Evolutionary conservation across 2,797 vertebrate genomes (phyloP), one percentile per base, ranked within the genome.

Genomic region (Triplophysa bombifrons): DNA sequence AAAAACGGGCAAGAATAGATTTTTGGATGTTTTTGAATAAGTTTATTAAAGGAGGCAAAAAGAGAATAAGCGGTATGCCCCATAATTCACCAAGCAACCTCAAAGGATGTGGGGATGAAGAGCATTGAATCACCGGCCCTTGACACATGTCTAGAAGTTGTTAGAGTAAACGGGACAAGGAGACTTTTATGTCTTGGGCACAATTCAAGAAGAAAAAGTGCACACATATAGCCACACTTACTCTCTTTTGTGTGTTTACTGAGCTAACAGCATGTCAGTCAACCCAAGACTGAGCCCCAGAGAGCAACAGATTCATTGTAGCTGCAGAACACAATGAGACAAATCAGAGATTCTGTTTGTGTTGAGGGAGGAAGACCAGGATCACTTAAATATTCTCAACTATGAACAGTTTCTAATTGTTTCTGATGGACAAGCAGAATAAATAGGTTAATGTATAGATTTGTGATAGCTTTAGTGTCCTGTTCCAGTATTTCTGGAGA

Each of bases 311-410:
- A 90, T 85, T 84, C 88, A 91, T 80, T 85, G 10, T 41, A 41
- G 91, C 88, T 87, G 88, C 20, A 68, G 69, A 78, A 76, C 48
- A 9, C 72, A 48, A 27, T 19, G 88, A 88, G 93, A 93, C 94
- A 92, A 92, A 75, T 74, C 13, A 48, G 84, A 72, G 93, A 93
- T 93, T 92, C 93, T 95, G 95, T 95, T 95, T 95, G 93, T 88
- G 88, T 90, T 93, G 91, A 88, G 92, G 90, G 93, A 93, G 91
- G 93, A 91, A 88, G 83, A 80, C 82, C 83, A 30, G 38, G 7
- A 20, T 56, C 10, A 41, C 34, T 38, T 38, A 7, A 38, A 38
- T 38, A 38, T 38, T 38, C 34, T 38, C 6, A 41, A 9, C 38
- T 10, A 38, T 38, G 38, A 41, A 41, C 38, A 10, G 10, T 9